Evolutionary conservation across 2,888 invertebrate species (phyloP), one percentile per base, ranked within the genome.

Genomic region (Pachydiplax longipennis): DNA sequence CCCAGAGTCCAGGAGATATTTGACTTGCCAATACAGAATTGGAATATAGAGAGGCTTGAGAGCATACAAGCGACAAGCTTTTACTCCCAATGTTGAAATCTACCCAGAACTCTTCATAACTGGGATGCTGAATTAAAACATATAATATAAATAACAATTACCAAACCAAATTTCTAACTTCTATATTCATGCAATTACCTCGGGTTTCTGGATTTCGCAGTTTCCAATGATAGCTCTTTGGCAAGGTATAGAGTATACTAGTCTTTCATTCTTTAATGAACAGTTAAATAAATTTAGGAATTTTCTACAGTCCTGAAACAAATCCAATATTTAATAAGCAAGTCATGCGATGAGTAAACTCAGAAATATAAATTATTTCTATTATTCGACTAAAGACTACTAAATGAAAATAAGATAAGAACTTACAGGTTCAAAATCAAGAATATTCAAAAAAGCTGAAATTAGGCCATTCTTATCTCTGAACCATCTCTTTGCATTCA

Each of bases 381-480:
- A 3, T 37, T 37, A 37, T 37, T 53, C 15, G 18, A 15, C 53
- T 18, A 18, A 18, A 8, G 3, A 53, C 5, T 53, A 53, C 8
- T 15, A 82, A 18, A 13, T 82, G 1, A 25, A n/a, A 81, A 44
- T 3, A 25, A 0, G n/a, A 22, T 58, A 31, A 4, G 0, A 0
- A 61, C 61, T 87, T 65, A 87, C 87, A 22, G 87, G 87, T 37
- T 87, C 87, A 87, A 87, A 87, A 22, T 87, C 87, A 61, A 35
- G 37, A 10, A 87, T 87, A 5, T 58, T 22, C 31, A 87, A 37
- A 48, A 87, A 65, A 37, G 37, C n/a, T 58, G 87, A 37, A n/a
- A 87, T 61, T n/a, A 61, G 15, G 10, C 35, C 87, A 65, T 22
- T 37, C n/a, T 3, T 40, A n/a, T 61, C 65, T n/a, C 25, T 87